Conservation (phyloP, 2,797 vertebrate species). For the Hapalemur alaotrensis region DNA sequence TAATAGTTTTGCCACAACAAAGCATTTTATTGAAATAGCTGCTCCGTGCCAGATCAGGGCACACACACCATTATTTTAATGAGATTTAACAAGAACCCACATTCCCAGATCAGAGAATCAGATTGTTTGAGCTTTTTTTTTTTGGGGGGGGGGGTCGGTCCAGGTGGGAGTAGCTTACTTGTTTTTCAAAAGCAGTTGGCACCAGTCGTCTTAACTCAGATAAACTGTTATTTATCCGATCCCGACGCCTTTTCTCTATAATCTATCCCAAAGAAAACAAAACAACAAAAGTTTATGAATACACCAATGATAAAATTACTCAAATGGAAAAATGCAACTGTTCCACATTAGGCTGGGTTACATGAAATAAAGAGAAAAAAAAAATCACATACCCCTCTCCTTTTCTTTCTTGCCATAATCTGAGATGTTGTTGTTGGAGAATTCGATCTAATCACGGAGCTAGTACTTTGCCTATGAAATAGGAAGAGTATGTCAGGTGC, state of each 20-base stretch:
- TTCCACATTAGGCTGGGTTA: constrained; percentile 50
- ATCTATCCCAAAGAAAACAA: constrained; percentile 87
- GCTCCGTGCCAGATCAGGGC: constrained; percentile 85
- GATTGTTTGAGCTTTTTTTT: constrained; percentile 52
- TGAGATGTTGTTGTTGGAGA: constrained; percentile 93
- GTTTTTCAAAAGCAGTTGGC: constrained; percentile 96
- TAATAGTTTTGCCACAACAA: constrained; percentile 89
- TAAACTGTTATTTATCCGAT: constrained; percentile 97
- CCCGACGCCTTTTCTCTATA: constrained; percentile 96
- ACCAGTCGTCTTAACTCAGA: constrained; percentile 94
- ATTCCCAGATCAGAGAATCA: constrained; percentile 83
- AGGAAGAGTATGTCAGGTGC: constrained; percentile 79
- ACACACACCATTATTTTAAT: constrained; percentile 87
- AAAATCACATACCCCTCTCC: constrained; percentile 91
- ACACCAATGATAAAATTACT: constrained; percentile 44
- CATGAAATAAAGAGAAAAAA: background rate
- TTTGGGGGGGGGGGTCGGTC: background rate
- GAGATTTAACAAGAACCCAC: constrained; percentile 83
- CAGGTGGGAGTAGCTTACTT: constrained; percentile 86
- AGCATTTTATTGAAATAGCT: constrained; percentile 87
- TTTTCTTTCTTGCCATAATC: constrained; percentile 95
- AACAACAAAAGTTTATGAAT: constrained; percentile 67
- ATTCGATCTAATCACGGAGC: constrained; percentile 89
- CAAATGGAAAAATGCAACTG: constrained; percentile 60
- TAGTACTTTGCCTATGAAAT: constrained; percentile 86